Conservation (phyloP, 2,888 invertebrate genomes). For the Tetheella fluctuosa region DNA sequence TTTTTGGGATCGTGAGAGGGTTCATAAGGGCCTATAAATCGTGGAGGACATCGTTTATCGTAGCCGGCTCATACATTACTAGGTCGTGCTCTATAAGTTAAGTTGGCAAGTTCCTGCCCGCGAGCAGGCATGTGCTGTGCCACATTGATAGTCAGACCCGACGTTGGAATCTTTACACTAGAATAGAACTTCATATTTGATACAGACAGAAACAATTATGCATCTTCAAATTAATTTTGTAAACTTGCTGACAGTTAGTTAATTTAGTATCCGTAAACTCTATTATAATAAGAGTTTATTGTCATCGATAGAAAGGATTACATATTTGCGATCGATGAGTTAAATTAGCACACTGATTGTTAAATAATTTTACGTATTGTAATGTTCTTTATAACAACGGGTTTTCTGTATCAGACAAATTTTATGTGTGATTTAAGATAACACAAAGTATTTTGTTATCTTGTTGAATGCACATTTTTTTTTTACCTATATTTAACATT, state of each 20-base stretch:
- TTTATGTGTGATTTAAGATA: neutral
- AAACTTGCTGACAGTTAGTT: neutral
- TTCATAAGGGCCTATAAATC: slow-evolving; percentile 43
- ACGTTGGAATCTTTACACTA: neutral
- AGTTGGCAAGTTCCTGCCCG: slow-evolving; percentile 29
- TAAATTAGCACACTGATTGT: neutral
- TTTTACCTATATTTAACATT: no score
- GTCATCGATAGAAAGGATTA: neutral
- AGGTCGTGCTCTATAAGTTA: slow-evolving; percentile 50
- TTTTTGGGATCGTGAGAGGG: slow-evolving; percentile 47
- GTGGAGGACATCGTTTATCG: slow-evolving; percentile 46
- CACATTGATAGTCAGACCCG: slow-evolving; percentile 20
- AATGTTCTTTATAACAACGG: no score
- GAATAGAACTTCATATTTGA: slow-evolving; percentile 11
- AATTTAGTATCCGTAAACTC: neutral
- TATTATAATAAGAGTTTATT: neutral
- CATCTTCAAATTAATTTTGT: neutral
- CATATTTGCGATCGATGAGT: neutral
- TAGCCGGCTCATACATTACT: slow-evolving; percentile 40
- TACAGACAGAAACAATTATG: neutral
- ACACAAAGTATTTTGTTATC: neutral
- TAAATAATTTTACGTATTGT: neutral
- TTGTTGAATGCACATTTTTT: no score
- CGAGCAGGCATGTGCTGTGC: slow-evolving; percentile 39
- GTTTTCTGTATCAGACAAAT: neutral